phyloP scores from a whole-genome alignment of 2,113 vertebrate species.

The Notothenia coriiceps region DNA sequence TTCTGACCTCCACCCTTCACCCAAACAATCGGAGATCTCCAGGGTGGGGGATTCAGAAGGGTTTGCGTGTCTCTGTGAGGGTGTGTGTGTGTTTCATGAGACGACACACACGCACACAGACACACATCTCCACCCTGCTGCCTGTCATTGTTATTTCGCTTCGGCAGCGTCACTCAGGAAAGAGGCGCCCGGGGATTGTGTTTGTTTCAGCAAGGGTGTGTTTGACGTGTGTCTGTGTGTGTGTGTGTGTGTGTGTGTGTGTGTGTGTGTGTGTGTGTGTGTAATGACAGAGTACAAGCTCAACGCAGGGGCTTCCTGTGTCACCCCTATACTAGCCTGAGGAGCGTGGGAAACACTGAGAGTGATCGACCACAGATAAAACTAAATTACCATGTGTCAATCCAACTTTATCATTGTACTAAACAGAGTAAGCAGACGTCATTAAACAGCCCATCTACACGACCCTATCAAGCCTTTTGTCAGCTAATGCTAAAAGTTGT shows the following conservation, averaged over 20 bases:
- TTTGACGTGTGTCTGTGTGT: slow-evolving; percentile 50
- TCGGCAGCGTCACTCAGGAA: slow-evolving; percentile 78
- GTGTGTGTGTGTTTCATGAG: no score
- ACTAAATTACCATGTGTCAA: background rate
- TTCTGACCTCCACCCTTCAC: slow-evolving; percentile 59
- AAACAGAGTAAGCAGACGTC: background rate
- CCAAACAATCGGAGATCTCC: slow-evolving; percentile 50
- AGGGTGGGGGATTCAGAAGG: slow-evolving; percentile 35
- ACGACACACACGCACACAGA: slow-evolving; percentile 37
- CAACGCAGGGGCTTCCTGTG: slow-evolving; percentile 73
- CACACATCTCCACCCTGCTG: slow-evolving; percentile 70
- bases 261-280: slow-evolving; percentile 15
- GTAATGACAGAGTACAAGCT: slow-evolving; percentile 60
- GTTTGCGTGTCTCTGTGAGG: background rate
- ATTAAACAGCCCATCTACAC: background rate
- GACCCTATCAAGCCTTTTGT: background rate
- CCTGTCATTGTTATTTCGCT: slow-evolving; percentile 81
- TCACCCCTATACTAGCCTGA: slow-evolving; percentile 56
- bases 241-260: slow-evolving; percentile 4
- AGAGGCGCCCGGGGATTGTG: slow-evolving; percentile 79
- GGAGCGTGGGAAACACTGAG: slow-evolving; percentile 72
- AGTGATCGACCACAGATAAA: slow-evolving; percentile 16
- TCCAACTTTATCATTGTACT: background rate
- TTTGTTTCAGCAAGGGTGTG: slow-evolving; percentile 79
- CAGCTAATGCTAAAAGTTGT: background rate